Base-by-base conservation (phyloP, 2,888 invertebrate genomes). In the Chymomyza fuscimana region DNA sequence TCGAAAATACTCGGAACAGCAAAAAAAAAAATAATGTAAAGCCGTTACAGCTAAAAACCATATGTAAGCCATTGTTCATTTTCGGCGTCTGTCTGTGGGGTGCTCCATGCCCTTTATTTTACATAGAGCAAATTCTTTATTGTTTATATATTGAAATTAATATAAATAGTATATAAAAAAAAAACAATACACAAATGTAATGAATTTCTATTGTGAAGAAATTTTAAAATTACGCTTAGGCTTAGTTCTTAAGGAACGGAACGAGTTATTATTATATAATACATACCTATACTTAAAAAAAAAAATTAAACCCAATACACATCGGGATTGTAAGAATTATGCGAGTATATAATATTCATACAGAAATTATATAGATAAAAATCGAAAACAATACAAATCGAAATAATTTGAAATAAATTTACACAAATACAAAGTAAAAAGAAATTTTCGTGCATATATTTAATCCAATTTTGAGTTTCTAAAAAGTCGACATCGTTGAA, bases 261-360 rank as follows among this genome's bases (percentile, higher is more conserved):
- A 83, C 67, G 65, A 86, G 76, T 83, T 82, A 87, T 82, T 82
- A 82, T 87, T 87, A 87, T 82, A 74, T 87, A 82, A 77, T 79
- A 79, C 67, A 50, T 65, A 46, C 12, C 12, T 19, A 19, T 54
- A 19, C 22, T 54, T 54, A n/a, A 54, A 54, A 54, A 2, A 54
- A 54, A 54, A 54, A 12, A 12, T 25, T 6, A 52, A 66, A 29
- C 59, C 56, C 54, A 51, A 67, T 40, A 75, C 63, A 68, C 68
- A 76, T 72, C 66, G 65, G 70, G 66, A 74, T 71, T 72, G 64
- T 67, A 76, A 74, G 72, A 69, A 74, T 65, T 59, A 25, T 54
- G 58, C 70, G 80, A 70, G 74, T 79, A 87, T 81, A 75, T 75
- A 79, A 81, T 74, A 74, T 86, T 74, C 77, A 70, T 61, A 72